These are phyloP conservation scores for Temnothorax longispinosus DNA, from an alignment of 1,140 invertebrate genomes.

Conservation along the genomic window DNA sequence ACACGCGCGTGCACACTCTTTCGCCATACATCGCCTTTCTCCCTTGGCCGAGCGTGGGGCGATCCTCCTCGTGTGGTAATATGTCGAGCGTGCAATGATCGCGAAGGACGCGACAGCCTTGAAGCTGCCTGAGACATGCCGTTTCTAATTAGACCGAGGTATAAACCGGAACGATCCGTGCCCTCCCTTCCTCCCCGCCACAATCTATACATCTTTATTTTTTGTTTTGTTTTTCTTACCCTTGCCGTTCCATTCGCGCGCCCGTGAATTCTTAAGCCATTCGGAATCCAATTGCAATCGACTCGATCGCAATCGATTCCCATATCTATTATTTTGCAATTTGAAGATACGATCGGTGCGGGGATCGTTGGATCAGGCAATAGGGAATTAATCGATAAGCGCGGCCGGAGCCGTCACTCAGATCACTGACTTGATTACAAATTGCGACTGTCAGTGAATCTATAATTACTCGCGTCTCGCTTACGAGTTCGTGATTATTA, in stretches of 20 bases:
- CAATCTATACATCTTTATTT: neutral
- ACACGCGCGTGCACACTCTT: neutral
- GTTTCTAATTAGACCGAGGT: constrained; percentile 51
- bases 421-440: neutral
- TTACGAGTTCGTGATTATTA: constrained; percentile 1
- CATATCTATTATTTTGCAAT: neutral
- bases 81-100: constrained; percentile 58
- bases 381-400: neutral
- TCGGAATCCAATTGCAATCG: neutral
- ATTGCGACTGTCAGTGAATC: neutral
- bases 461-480: neutral
- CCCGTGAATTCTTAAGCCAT: neutral
- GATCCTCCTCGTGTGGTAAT: constrained; percentile 26
- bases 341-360: constrained; percentile 5
- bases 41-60: constrained; percentile 20
- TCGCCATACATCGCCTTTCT: constrained; percentile 45
- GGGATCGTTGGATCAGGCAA: no score
- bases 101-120: constrained; percentile 59
- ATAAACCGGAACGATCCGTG: constrained; percentile 41
- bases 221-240: neutral
- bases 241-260: neutral
- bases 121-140: constrained; percentile 29
- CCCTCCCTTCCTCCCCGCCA: no score
- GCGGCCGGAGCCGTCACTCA: neutral
- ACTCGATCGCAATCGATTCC: neutral